Conservation (phyloP, 2,113 vertebrate species). For the Choloepus hoffmanni region DNA sequence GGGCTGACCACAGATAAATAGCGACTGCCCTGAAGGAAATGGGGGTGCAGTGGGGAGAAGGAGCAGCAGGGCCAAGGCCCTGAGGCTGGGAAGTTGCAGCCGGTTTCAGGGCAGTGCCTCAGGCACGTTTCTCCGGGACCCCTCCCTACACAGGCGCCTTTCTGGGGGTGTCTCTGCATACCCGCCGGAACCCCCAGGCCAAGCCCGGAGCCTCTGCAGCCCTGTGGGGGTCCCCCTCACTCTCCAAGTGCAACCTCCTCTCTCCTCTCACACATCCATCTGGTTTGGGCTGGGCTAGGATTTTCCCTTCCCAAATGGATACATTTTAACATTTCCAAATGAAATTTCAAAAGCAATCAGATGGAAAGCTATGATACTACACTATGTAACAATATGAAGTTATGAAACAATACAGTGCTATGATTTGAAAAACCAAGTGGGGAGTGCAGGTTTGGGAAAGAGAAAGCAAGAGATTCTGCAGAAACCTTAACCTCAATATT, state of each 20-base stretch:
- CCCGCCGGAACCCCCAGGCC: accelerated
- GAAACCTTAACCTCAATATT: accelerated
- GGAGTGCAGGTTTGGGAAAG: not conserved
- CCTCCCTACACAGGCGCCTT: not conserved
- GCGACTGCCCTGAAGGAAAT: not conserved
- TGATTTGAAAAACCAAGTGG: not conserved
- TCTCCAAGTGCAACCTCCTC: not conserved
- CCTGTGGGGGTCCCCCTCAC: accelerated
- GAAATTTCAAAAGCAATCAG: not conserved
- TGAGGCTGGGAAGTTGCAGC: too few relatives aligned
- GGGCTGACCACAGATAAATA: too few relatives aligned
- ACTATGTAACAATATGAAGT: not conserved
- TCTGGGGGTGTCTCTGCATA: not conserved
- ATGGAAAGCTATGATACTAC: accelerated
- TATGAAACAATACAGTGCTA: not conserved
- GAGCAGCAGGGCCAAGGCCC: accelerated
- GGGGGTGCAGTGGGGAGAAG: not conserved
- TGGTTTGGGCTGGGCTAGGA: not conserved
- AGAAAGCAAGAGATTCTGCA: not conserved
- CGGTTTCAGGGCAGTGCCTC: not conserved
- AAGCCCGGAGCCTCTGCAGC: not conserved
- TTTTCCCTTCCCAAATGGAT: too few relatives aligned
- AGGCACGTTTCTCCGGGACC: too few relatives aligned
- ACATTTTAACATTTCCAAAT: not conserved
- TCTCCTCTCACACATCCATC: not conserved